phyloP scores from a whole-genome alignment of 1,140 invertebrate species.

The Heliothis subflexa region DNA sequence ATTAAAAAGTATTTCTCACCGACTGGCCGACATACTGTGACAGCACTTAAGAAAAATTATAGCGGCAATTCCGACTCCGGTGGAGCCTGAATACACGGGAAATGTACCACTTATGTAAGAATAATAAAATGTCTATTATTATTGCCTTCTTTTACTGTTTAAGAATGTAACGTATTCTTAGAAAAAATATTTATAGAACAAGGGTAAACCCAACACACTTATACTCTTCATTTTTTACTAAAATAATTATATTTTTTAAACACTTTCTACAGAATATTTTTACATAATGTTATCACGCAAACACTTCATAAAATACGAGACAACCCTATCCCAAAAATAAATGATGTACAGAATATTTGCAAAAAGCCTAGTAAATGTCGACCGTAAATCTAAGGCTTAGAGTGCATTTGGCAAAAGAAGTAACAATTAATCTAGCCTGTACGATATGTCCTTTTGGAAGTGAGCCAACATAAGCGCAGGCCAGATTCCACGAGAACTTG shows the following conservation, averaged over 20 bases:
- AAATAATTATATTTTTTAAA: too few species aligned
- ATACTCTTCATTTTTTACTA: too few species aligned
- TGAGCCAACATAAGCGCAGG: slow-evolving; percentile 56
- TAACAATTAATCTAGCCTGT: slow-evolving; percentile 74
- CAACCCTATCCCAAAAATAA: slow-evolving; percentile 32
- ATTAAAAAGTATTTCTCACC: slow-evolving; percentile 35
- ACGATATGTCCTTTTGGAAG: slow-evolving; percentile 60
- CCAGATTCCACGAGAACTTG: slow-evolving; percentile 14
- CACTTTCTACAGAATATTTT: too few species aligned
- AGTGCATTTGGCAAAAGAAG: slow-evolving; percentile 74
- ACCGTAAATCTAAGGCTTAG: slow-evolving; percentile 63
- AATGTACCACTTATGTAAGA: slow-evolving; percentile 21
- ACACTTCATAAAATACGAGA: not conserved
- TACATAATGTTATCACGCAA: not conserved
- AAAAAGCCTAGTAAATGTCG: slow-evolving; percentile 57
- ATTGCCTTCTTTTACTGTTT: not conserved
- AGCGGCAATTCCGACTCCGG: slow-evolving; percentile 24
- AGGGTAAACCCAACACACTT: too few species aligned
- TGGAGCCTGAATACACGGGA: slow-evolving; percentile 29
- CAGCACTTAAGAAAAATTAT: slow-evolving; percentile 34
- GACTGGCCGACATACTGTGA: slow-evolving; percentile 10
- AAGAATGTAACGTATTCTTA: not conserved
- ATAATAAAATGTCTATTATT: slow-evolving; percentile 17
- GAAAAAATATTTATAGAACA: too few species aligned
- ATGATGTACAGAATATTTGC: slow-evolving; percentile 42